These are phyloP conservation scores for Cacatua alba DNA, from an alignment of 2,113 vertebrate genomes.

Conservation along the genomic window DNA sequence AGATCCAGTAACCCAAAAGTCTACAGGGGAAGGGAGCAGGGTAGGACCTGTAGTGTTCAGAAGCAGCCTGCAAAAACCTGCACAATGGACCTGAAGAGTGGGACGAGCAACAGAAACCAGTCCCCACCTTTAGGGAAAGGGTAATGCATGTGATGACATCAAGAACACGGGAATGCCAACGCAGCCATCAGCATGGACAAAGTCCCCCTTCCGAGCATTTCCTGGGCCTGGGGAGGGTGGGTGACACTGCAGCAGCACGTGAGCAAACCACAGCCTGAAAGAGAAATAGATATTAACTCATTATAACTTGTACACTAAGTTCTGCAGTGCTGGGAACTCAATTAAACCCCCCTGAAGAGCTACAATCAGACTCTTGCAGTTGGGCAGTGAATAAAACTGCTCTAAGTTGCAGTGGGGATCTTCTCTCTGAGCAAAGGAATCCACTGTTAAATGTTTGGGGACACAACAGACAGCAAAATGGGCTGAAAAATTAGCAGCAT, in stretches of 20 bases:
- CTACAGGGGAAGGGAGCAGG: neutral
- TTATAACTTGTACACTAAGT: neutral
- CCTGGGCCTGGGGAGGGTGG: rapidly evolving
- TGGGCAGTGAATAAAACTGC: neutral
- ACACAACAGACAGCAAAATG: neutral
- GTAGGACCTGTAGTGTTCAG: neutral
- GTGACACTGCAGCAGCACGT: neutral
- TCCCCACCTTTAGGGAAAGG: neutral
- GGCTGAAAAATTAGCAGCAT: neutral
- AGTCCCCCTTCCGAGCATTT: neutral
- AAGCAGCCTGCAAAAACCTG: neutral
- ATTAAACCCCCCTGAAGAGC: neutral
- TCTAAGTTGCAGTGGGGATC: neutral
- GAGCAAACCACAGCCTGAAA: neutral
- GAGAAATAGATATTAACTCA: neutral
- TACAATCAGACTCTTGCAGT: neutral
- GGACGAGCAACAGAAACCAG: neutral
- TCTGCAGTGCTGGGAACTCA: neutral
- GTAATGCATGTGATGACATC: neutral
- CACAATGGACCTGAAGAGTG: neutral
- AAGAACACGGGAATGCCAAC: neutral
- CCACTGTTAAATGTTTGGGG: neutral
- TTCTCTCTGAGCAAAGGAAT: neutral
- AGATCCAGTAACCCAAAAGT: neutral
- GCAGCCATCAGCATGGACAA: neutral